Evolutionary conservation across 1,140 invertebrate genomes (phyloP).

Genomic region (Lordiphosa stackelbergi): DNA sequence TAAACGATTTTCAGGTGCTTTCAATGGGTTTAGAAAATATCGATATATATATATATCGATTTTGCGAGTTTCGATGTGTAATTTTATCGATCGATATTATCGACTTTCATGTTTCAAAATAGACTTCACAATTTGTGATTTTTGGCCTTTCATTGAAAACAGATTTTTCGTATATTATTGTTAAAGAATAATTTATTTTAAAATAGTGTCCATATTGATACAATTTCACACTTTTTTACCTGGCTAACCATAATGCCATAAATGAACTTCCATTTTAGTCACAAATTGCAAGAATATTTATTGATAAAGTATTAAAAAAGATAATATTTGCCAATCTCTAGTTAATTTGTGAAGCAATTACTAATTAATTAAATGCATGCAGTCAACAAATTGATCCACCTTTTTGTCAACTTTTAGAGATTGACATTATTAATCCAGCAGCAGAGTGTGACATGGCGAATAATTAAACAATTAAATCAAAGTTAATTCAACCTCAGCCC

Average conservation of each 20-base stretch:
- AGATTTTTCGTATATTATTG: no score
- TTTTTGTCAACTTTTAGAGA: conserved; percentile 12
- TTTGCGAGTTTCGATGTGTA: no score
- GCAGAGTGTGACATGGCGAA: conserved; percentile 16
- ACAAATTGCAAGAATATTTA: not conserved
- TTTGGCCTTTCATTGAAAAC: no score
- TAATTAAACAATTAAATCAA: conserved; percentile 37
- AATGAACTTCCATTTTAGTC: not conserved
- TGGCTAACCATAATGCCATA: not conserved
- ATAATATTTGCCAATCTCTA: not conserved
- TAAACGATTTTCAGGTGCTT: no score
- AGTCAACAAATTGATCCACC: conserved; percentile 22
- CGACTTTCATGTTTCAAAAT: no score
- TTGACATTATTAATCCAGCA: conserved; percentile 31
- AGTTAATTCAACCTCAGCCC: conserved; percentile 36
- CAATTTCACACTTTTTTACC: not conserved
- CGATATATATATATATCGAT: no score
- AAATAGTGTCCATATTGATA: no score
- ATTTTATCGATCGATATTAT: no score
- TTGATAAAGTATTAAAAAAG: no score
- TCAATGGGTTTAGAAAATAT: no score
- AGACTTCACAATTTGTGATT: no score
- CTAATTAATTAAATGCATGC: conserved; percentile 21
- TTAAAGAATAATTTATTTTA: no score
- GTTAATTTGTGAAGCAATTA: not conserved